A percentile compares a stretch with the other conserved stretches of the same genome.
Evolutionary conservation across 2,113 vertebrate genomes (phyloP).

Genomic region (Oplegnathus fasciatus): DNA sequence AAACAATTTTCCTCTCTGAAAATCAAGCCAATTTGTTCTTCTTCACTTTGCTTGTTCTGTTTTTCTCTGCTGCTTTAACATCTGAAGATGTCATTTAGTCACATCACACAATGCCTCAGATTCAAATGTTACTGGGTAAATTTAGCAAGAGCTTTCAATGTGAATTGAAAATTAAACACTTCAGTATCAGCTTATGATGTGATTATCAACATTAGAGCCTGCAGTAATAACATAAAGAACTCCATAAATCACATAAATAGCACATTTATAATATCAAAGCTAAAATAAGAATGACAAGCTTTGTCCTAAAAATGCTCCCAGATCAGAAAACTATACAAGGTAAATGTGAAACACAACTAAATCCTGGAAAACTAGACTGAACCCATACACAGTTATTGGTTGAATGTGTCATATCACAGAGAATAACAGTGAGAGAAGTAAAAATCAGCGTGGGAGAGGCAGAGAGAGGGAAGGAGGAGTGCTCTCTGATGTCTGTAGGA

Average conservation of each 20-base stretch:
- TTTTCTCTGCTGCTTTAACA: not conserved
- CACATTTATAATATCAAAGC: not conserved
- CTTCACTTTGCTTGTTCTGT: not conserved
- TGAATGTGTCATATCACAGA: slow-evolving; percentile 5
- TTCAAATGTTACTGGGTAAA: not conserved
- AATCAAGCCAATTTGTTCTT: not conserved
- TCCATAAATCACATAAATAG: slow-evolving; percentile 10
- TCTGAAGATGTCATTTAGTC: not conserved
- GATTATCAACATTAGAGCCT: slow-evolving; percentile 1
- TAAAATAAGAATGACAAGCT: slow-evolving; percentile 5
- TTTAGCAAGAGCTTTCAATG: not conserved
- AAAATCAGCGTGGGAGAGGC: slow-evolving; percentile 13
- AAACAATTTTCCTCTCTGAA: not conserved
- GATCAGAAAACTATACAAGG: too few relatives aligned
- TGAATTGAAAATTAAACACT: not conserved
- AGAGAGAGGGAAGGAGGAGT: slow-evolving; percentile 15
- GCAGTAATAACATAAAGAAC: not conserved
- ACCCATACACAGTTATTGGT: slow-evolving; percentile 6
- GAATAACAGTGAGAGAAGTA: not conserved
- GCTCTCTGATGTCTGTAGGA: slow-evolving; percentile 61
- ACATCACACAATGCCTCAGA: not conserved
- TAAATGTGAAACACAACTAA: slow-evolving; percentile 6
- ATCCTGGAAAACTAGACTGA: not conserved
- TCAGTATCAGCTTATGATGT: not conserved
- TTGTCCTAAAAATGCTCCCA: not conserved